Evolutionary conservation across 1,140 invertebrate genomes (phyloP).

Genomic region (Ceratoteleas bidentatus): DNA sequence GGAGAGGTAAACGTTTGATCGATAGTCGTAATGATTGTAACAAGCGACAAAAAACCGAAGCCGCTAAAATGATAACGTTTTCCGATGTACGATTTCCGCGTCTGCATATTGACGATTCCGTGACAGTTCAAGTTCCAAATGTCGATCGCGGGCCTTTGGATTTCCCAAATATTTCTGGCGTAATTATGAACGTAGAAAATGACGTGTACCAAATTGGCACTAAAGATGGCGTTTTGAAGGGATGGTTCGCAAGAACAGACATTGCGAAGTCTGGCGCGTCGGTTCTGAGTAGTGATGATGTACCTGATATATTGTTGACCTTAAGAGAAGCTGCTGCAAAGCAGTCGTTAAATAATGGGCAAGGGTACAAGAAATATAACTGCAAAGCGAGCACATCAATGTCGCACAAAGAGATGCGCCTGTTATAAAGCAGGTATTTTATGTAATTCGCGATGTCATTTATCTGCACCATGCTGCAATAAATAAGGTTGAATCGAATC

Average conservation of each 20-base stretch:
- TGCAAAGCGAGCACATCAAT: neutral
- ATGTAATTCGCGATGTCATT: constrained; percentile 1
- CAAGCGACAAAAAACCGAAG: too few species aligned
- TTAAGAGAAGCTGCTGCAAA: constrained; percentile 5
- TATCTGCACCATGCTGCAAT: neutral
- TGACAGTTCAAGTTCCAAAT: neutral
- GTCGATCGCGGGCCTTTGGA: neutral
- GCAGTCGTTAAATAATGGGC: neutral
- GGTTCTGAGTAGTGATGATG: neutral
- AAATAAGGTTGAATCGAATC: neutral
- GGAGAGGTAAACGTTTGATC: too few species aligned
- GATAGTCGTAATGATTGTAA: too few species aligned
- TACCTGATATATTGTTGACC: neutral
- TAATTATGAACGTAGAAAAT: constrained; percentile 3
- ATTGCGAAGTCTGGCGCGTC: neutral
- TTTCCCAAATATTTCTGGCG: constrained; percentile 2
- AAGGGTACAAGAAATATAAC: neutral
- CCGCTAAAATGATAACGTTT: neutral
- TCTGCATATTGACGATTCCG: neutral
- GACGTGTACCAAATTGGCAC: neutral
- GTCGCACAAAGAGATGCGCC: neutral
- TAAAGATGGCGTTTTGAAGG: too few species aligned
- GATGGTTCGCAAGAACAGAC: too few species aligned
- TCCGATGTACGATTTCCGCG: neutral
- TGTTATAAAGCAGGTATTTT: neutral